These are phyloP conservation scores for Synanthedon myopaeformis DNA, from an alignment of 2,888 invertebrate genomes.

Conservation along the genomic window DNA sequence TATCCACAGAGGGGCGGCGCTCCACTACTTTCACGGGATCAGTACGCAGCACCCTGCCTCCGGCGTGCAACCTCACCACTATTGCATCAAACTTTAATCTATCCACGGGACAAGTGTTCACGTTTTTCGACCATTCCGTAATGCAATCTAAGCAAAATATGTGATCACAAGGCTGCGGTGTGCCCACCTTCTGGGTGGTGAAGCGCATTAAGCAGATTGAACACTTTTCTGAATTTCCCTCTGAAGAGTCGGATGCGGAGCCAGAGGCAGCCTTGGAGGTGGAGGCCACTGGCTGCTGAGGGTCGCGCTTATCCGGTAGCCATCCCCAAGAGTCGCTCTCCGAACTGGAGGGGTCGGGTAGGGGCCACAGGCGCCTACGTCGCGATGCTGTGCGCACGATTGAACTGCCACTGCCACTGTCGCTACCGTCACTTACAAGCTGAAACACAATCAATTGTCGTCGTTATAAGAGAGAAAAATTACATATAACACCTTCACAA, in stretches of 20 bases:
- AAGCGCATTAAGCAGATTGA: slow-evolving; percentile 89
- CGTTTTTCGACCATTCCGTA: slow-evolving; percentile 94
- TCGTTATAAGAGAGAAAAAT: background rate
- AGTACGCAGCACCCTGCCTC: slow-evolving; percentile 75
- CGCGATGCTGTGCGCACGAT: slow-evolving; percentile 30
- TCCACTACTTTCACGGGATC: slow-evolving; percentile 72
- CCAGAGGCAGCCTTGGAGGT: slow-evolving; percentile 26
- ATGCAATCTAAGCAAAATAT: slow-evolving; percentile 91
- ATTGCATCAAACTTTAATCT: slow-evolving; percentile 83
- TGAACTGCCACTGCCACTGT: slow-evolving; percentile 50
- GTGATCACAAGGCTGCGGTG: slow-evolving; percentile 90
- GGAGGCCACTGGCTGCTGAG: slow-evolving; percentile 5
- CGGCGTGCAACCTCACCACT: slow-evolving; percentile 76
- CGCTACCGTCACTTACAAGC: slow-evolving; percentile 59
- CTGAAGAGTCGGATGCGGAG: slow-evolving; percentile 72
- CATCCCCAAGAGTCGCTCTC: slow-evolving; percentile 47
- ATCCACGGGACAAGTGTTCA: slow-evolving; percentile 95
- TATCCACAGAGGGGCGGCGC: slow-evolving; percentile 57
- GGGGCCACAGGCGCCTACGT: slow-evolving; percentile 40
- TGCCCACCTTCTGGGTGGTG: slow-evolving; percentile 82
- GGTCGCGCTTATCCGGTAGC: slow-evolving; percentile 27
- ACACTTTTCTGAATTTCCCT: slow-evolving; percentile 85
- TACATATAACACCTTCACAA: background rate
- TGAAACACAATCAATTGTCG: slow-evolving; percentile 29
- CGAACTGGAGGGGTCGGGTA: slow-evolving; percentile 43